phyloP scores from a whole-genome alignment of 1,140 invertebrate species.

The Cotesia glomerata region DNA sequence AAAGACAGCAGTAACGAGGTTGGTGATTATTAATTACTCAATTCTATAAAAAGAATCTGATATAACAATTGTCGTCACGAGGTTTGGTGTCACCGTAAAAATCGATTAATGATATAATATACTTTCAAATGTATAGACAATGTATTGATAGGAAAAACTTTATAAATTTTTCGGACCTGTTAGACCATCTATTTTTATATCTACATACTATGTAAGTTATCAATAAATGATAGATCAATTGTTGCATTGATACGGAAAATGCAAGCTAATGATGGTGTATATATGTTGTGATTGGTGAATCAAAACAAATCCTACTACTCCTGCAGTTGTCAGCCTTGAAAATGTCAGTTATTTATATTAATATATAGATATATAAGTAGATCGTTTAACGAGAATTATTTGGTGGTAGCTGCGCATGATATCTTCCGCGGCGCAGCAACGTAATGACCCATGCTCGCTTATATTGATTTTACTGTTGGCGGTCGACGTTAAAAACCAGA shows the following conservation, averaged over 20 bases:
- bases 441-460: constrained; percentile 34
- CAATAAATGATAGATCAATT: background rate
- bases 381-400: background rate
- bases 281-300: constrained; percentile 3
- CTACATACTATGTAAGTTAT: too few species aligned
- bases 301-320: constrained; percentile 8
- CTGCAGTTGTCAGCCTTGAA: constrained; percentile 24
- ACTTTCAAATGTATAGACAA: too few species aligned
- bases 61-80: too few species aligned
- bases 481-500: constrained; percentile 28
- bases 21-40: too few species aligned
- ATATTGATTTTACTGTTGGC: constrained; percentile 37
- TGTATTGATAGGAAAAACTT: too few species aligned
- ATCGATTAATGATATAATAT: too few species aligned
- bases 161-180: too few species aligned
- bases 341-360: background rate
- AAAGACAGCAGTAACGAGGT: too few species aligned
- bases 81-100: too few species aligned
- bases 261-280: background rate
- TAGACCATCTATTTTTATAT: too few species aligned
- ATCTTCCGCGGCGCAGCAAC: constrained; percentile 32
- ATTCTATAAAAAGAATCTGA: too few species aligned
- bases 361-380: too few species aligned
- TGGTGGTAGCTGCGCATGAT: constrained; percentile 21
- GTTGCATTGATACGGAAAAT: background rate